A percentile compares a stretch with the other conserved stretches of the same genome.
Conservation (phyloP, 2,113 vertebrate genomes). For the Caracal caracal region DNA sequence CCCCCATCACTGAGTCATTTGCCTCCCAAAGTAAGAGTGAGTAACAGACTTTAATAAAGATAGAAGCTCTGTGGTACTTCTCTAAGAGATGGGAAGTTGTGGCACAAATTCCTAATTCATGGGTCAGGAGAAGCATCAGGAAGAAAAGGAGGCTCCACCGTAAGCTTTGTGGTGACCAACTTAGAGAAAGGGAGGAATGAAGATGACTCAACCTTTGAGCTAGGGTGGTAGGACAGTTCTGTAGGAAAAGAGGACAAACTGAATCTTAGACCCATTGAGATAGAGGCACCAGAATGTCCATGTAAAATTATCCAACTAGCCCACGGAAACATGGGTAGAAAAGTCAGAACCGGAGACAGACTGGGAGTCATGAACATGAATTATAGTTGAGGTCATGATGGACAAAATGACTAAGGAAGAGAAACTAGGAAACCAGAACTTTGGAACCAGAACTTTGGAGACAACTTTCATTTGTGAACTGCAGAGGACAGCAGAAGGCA, state of each 20-base stretch:
- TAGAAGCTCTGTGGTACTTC: background rate
- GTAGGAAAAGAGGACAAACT: background rate
- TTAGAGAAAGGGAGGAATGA: background rate
- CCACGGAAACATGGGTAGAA: background rate
- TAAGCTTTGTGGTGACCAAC: background rate
- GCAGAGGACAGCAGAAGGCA: background rate
- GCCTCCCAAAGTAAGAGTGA: background rate
- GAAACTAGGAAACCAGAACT: background rate
- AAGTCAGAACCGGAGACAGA: conserved; percentile 29
- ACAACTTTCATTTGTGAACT: background rate
- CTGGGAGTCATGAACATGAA: background rate
- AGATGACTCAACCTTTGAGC: conserved; percentile 8
- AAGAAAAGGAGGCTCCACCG: background rate
- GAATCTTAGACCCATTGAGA: background rate
- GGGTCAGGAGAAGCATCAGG: background rate
- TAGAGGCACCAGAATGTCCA: background rate
- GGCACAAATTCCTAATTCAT: background rate
- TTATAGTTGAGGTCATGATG: background rate
- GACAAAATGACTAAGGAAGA: background rate
- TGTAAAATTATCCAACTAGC: conserved; percentile 14
- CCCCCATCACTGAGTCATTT: background rate
- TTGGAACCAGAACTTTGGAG: background rate
- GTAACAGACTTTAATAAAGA: background rate
- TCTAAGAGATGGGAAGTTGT: background rate
- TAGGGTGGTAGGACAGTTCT: background rate